Conservation (phyloP, 2,888 invertebrate genomes). For the Bombylius discolor region DNA sequence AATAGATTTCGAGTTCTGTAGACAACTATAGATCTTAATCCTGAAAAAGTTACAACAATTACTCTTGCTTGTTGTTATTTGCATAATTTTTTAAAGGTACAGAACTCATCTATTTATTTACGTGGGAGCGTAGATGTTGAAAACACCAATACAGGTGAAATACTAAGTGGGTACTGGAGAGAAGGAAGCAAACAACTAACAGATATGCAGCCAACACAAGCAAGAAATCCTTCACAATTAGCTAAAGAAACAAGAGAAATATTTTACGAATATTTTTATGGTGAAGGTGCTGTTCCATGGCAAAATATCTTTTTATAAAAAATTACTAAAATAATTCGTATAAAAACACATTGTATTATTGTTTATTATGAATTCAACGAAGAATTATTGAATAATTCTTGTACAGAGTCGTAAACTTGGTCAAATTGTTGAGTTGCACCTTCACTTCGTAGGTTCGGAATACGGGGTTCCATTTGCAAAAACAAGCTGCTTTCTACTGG, state of each 20-base stretch:
- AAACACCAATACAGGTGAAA: not conserved
- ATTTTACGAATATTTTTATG: not conserved
- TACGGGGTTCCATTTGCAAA: too few relatives aligned
- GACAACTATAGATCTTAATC: not conserved
- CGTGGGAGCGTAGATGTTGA: slow-evolving; percentile 1
- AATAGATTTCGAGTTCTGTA: slow-evolving; percentile 18
- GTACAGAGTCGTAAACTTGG: too few relatives aligned
- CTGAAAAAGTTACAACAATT: not conserved
- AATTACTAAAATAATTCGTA: not conserved
- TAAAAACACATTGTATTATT: too few relatives aligned
- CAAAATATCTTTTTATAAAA: not conserved
- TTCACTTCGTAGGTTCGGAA: too few relatives aligned
- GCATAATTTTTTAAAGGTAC: not conserved
- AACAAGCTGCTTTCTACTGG: too few relatives aligned
- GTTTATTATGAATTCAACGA: too few relatives aligned
- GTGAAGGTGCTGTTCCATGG: not conserved
- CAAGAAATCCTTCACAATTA: not conserved
- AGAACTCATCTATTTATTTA: not conserved
- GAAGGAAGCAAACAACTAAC: not conserved
- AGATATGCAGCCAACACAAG: not conserved
- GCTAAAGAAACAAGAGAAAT: not conserved
- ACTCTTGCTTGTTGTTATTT: not conserved
- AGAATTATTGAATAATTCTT: too few relatives aligned
- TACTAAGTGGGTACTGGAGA: not conserved
- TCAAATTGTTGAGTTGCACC: too few relatives aligned